Percentiles rank a stretch among this genome's conserved stretches.
phyloP scores from a whole-genome alignment of 1,140 invertebrate genomes.

The Tribolium castaneum region DNA sequence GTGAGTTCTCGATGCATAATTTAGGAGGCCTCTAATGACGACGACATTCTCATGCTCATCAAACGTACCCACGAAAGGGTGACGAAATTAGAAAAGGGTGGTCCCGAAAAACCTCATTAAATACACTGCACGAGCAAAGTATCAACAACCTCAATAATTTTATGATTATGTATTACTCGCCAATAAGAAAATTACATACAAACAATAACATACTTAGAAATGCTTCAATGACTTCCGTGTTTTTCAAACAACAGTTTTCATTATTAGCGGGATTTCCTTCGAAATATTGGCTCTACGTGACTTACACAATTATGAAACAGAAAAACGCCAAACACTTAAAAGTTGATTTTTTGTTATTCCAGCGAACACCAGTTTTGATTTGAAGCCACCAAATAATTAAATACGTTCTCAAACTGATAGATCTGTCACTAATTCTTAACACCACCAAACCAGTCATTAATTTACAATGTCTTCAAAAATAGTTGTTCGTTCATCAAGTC shows the following conservation, averaged over 20 bases:
- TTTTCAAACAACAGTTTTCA: conserved; percentile 5
- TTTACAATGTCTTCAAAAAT: too few relatives aligned
- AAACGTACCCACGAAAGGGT: background rate
- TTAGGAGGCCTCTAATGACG: background rate
- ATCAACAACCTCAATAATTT: conserved; percentile 6
- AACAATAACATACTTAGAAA: conserved; percentile 23
- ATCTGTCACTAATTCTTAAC: too few relatives aligned
- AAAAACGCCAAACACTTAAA: too few relatives aligned
- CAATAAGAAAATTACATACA: conserved; percentile 16
- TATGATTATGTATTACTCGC: background rate
- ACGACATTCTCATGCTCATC: background rate
- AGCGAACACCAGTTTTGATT: too few relatives aligned
- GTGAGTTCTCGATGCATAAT: background rate
- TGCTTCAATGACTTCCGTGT: conserved; percentile 15
- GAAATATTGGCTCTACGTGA: conserved; percentile 5
- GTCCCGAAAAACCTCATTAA: background rate
- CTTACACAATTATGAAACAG: background rate
- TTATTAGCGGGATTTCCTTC: background rate
- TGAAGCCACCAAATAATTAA: too few relatives aligned
- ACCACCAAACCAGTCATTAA: too few relatives aligned
- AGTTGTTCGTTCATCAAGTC: too few relatives aligned
- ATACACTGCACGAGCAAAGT: background rate
- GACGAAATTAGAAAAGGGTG: background rate
- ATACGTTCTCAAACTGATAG: too few relatives aligned
- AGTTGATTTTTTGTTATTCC: too few relatives aligned